phyloP scores from a whole-genome alignment of 2,888 invertebrate genomes.

The Ecliptopera silaceata region DNA sequence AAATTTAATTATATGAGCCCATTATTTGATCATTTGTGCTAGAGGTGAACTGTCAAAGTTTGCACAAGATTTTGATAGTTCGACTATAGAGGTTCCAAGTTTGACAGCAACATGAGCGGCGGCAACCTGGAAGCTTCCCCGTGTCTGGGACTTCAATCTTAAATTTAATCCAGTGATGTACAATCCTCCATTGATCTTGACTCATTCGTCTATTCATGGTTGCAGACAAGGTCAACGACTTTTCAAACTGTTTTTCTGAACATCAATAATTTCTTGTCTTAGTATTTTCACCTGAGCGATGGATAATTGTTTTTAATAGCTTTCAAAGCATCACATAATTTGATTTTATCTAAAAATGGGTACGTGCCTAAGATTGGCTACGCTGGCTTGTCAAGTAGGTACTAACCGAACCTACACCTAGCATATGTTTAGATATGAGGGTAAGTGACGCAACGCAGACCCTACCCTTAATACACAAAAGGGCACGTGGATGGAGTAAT shows the following conservation, averaged over 20 bases:
- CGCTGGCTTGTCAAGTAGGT: too few relatives aligned
- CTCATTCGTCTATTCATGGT: slow-evolving; percentile 14
- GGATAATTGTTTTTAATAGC: too few relatives aligned
- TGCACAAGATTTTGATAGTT: too few relatives aligned
- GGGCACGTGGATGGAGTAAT: not conserved
- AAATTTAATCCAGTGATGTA: slow-evolving; percentile 24
- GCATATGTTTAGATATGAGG: not conserved
- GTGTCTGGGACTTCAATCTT: slow-evolving; percentile 17
- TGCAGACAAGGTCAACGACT: slow-evolving; percentile 17
- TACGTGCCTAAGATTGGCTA: too few relatives aligned
- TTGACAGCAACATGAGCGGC: slow-evolving; percentile 14
- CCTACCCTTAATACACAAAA: not conserved
- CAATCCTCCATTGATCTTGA: slow-evolving; percentile 23
- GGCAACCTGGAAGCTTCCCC: slow-evolving; percentile 9
- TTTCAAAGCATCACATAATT: too few relatives aligned
- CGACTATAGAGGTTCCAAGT: not conserved
- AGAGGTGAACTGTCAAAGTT: too few relatives aligned
- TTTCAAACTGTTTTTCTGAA: not conserved
- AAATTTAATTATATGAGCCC: too few relatives aligned
- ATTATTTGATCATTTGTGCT: too few relatives aligned
- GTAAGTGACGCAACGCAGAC: not conserved
- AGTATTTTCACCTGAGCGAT: too few relatives aligned
- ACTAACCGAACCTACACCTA: too few relatives aligned
- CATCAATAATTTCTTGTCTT: too few relatives aligned
- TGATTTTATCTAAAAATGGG: too few relatives aligned